Percentiles rank a stretch among this genome's conserved stretches.
Conservation (phyloP, 2,113 vertebrate species). For the Perca schrenkii region DNA sequence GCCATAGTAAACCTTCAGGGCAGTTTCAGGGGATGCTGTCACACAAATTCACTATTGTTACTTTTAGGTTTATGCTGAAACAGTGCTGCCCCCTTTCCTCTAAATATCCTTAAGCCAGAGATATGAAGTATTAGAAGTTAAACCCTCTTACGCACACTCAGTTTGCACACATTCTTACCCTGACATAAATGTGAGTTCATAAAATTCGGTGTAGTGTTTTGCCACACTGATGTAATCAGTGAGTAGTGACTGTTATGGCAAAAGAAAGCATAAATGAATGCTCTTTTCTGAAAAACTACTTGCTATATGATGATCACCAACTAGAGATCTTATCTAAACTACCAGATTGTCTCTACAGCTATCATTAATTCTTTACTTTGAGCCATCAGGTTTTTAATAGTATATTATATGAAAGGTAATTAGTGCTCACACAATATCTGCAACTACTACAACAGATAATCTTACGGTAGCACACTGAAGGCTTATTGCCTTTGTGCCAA, state of each 20-base stretch:
- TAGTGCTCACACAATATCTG: neutral
- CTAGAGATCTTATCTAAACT: neutral
- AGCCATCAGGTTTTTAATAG: neutral
- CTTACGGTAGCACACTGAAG: neutral
- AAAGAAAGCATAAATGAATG: neutral
- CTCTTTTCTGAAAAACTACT: neutral
- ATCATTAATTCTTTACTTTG: neutral
- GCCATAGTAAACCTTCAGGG: neutral
- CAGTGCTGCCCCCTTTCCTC: neutral
- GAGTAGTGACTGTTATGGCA: neutral
- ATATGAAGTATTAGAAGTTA: neutral
- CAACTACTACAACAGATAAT: neutral
- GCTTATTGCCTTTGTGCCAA: neutral
- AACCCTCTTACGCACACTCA: neutral
- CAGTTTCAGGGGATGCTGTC: neutral
- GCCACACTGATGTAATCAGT: neutral
- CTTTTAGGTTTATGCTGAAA: neutral
- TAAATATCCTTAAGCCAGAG: neutral
- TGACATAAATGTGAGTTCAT: neutral
- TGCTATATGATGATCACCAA: neutral
- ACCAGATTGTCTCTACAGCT: neutral
- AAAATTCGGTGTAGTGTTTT: neutral
- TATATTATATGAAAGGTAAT: neutral
- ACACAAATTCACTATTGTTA: neutral
- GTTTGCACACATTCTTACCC: neutral